Base-by-base conservation (phyloP, 2,113 vertebrate genomes). In the Struthidea cinerea region DNA sequence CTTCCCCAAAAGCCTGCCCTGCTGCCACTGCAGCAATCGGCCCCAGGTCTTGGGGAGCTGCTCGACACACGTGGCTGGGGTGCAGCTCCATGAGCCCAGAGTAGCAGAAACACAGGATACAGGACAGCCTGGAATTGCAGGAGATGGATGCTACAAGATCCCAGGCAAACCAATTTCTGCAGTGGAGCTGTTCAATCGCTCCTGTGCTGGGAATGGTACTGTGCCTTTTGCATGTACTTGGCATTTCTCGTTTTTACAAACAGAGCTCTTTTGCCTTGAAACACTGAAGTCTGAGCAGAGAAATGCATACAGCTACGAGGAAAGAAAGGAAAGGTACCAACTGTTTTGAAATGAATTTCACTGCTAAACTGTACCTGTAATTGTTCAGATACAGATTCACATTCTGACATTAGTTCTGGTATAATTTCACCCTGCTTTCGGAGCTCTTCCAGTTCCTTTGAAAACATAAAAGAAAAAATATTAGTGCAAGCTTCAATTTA, bases 341-440 rank as follows among this genome's bases (percentile, higher is more conserved):
- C 13, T 33, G 23, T 55, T 74, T 78, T 23, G 16, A 79, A 84
- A 61, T 10, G 9, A 47, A 47, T 17, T 69, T 68, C 15, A 39
- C 33, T 75, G 73, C 32, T 42, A 16, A 41, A 76, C 39, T 84
- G 49, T 98, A 99, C 99, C 99, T 99, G 98, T 77, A 99, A 95
- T 97, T 99, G 99, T 82, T 98, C 79, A 42, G 98, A 98, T 94
- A 99, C 97, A 82, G 96, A 98, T 91, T 99, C 99, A 81, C 99
- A 99, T 97, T 99, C 99, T 4, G 98, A 98, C 99, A 99, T 99
- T 61, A 99, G 98, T 97, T 99, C 98, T 60, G 99, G 99, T 97
- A 99, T 99, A 93, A 99, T 98, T 98, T 99, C 99, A 42, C 99
- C 99, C 92, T 99, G 99, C 96, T 99, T 99, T 94, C 99, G 98